phyloP scores from a whole-genome alignment of 2,888 invertebrate genomes.

The Bruchidius siliquastri region DNA sequence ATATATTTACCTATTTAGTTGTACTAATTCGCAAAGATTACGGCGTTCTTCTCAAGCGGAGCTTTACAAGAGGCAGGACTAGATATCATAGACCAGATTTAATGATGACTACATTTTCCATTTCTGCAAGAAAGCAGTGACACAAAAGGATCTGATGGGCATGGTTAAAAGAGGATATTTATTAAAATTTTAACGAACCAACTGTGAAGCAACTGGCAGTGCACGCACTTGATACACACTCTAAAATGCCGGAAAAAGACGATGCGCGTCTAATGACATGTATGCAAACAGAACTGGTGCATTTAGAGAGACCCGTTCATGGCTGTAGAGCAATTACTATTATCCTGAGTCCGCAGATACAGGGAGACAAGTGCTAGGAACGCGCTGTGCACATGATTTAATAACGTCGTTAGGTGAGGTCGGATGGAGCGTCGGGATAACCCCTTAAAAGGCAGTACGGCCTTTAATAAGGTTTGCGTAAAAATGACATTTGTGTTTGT shows the following conservation, averaged over 20 bases:
- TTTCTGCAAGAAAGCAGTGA: not conserved
- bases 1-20: too few relatives aligned
- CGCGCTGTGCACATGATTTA: slow-evolving; percentile 23
- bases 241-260: not conserved
- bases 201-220: not conserved
- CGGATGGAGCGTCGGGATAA: slow-evolving; percentile 1
- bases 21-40: not conserved
- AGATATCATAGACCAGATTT: not conserved
- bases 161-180: not conserved
- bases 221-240: not conserved
- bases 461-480: slow-evolving; percentile 28
- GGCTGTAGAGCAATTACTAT: not conserved
- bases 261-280: not conserved
- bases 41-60: not conserved
- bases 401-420: slow-evolving; percentile 24
- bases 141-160: not conserved
- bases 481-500: slow-evolving; percentile 32
- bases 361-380: not conserved
- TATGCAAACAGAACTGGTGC: not conserved
- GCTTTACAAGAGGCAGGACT: not conserved
- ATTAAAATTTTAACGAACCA: not conserved
- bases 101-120: not conserved
- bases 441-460: slow-evolving; percentile 22
- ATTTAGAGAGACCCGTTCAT: not conserved
- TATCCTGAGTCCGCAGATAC: not conserved